Conservation (phyloP, 1,140 invertebrate species). For the Cataglyphis hispanica region DNA sequence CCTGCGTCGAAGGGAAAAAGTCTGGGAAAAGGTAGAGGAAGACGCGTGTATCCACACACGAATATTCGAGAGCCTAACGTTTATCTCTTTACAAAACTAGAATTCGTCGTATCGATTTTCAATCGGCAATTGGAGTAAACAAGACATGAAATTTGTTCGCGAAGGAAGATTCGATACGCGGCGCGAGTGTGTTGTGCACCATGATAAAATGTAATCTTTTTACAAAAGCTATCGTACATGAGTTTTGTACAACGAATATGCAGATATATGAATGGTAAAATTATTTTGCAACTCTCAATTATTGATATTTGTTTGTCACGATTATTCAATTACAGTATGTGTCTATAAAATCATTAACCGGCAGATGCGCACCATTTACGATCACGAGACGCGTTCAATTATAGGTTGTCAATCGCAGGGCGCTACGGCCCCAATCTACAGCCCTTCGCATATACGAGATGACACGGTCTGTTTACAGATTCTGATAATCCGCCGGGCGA, state of each 20-base stretch:
- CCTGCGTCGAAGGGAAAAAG: slow-evolving; percentile 61
- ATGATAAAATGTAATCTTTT: neutral
- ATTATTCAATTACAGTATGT: slow-evolving; percentile 30
- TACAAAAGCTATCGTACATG: neutral
- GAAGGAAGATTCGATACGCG: neutral
- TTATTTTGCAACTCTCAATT: neutral
- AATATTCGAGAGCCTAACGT: slow-evolving; percentile 3
- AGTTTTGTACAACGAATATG: neutral
- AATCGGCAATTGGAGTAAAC: slow-evolving; percentile 5
- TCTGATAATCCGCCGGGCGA: slow-evolving; percentile 80
- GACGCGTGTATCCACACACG: neutral
- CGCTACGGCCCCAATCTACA: slow-evolving; percentile 56
- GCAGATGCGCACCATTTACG: slow-evolving; percentile 34
- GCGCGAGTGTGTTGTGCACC: neutral
- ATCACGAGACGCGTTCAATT: slow-evolving; percentile 45
- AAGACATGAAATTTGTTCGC: neutral
- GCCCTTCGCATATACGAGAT: slow-evolving; percentile 22
- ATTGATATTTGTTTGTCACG: neutral
- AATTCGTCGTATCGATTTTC: slow-evolving; percentile 13
- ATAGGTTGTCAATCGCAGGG: slow-evolving; percentile 50
- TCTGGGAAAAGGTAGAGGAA: neutral
- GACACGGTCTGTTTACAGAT: slow-evolving; percentile 81
- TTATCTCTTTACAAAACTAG: neutral
- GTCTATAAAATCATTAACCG: slow-evolving; percentile 57
- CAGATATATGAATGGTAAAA: neutral